Conservation (phyloP, 2,888 invertebrate genomes). For the Mesorhabditis spiculigera region DNA sequence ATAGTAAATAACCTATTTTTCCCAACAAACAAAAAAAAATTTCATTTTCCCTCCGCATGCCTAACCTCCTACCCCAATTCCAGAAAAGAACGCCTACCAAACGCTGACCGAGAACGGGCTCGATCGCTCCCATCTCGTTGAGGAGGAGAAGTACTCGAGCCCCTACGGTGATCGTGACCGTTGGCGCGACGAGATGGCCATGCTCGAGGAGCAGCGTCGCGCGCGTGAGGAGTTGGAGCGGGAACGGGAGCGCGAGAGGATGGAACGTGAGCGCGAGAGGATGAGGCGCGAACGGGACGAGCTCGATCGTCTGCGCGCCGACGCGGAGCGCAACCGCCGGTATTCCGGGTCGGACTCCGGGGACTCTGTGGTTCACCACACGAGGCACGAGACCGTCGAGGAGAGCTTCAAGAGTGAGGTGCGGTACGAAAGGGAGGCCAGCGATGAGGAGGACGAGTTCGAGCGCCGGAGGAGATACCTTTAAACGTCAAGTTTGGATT, state of each 20-base stretch:
- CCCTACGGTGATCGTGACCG: slow-evolving; percentile 37
- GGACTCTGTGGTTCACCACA: slow-evolving; percentile 32
- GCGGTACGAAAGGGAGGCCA: slow-evolving; percentile 41
- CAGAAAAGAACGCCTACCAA: slow-evolving; percentile 4
- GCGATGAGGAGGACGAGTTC: background rate
- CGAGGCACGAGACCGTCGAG: slow-evolving; percentile 53
- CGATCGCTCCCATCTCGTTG: slow-evolving; percentile 23
- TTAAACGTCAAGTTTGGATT: background rate
- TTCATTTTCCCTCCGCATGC: background rate
- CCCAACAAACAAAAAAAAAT: too few species aligned
- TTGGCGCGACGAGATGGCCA: slow-evolving; percentile 12
- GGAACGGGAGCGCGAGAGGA: slow-evolving; percentile 12
- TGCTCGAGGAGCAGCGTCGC: slow-evolving; percentile 12
- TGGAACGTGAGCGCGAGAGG: slow-evolving; percentile 8
- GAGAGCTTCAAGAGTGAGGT: slow-evolving; percentile 55
- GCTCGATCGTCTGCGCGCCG: slow-evolving; percentile 5
- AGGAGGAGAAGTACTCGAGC: slow-evolving; percentile 34
- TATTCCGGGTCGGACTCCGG: slow-evolving; percentile 20
- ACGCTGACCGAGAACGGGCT: slow-evolving; percentile 3
- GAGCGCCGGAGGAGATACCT: background rate
- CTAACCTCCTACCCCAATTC: background rate
- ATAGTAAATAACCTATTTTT: too few species aligned
- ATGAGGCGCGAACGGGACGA: background rate
- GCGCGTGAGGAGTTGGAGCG: slow-evolving; percentile 12
- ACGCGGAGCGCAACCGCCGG: slow-evolving; percentile 4